Base-by-base conservation (phyloP, 2,888 invertebrate species). In the Harmothoe impar region DNA sequence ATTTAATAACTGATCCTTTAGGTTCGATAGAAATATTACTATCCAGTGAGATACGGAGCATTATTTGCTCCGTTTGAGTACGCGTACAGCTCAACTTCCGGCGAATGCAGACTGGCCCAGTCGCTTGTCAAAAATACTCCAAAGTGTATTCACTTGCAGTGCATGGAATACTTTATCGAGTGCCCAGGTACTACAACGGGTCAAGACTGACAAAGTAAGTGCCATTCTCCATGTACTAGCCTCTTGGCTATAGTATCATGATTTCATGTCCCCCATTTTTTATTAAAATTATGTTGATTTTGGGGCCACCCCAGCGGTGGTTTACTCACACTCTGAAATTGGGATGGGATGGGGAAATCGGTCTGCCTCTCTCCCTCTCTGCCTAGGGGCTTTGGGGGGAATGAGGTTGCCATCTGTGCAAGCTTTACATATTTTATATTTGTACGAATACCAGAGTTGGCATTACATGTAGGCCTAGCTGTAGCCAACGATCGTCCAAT, bases 191-290 rank as follows among this genome's bases (percentile, higher is more conserved):
- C 54, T 86, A 86, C 56, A 54, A 86, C 7, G 56, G 86, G 54
- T 86, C 86, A 52, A 86, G 86, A 86, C 86, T 86, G 86, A 86
- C 86, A 54, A 86, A 86, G 86, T 86, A 86, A 33, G 86, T 86
- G 29, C 54, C 15, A 43, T 35, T 35, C 43, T 0, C 52, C 29
- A 54, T 86, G 15, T 54, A 54, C 20, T 54, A 15, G 25, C 84
- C 23, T 43, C 5, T n/a, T 43, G 12, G 7, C 51, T 20, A 1
- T 25, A 1, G 1, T 86, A 7, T 86, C 20, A 86, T 86, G 31
- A 25, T 31, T 54, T n/a, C 25, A 10, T 12, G 31, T 54, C 54
- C 20, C 52, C 54, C 56, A 56, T 31, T 23, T 86, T 86, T 43
- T 54, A 52, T 86, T 25, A 86, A 52, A 86, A 86, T 86, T 86